Evolutionary conservation across 2,797 vertebrate genomes (phyloP), one percentile per base, ranked within the genome.

Genomic region (Podarcis siculus): DNA sequence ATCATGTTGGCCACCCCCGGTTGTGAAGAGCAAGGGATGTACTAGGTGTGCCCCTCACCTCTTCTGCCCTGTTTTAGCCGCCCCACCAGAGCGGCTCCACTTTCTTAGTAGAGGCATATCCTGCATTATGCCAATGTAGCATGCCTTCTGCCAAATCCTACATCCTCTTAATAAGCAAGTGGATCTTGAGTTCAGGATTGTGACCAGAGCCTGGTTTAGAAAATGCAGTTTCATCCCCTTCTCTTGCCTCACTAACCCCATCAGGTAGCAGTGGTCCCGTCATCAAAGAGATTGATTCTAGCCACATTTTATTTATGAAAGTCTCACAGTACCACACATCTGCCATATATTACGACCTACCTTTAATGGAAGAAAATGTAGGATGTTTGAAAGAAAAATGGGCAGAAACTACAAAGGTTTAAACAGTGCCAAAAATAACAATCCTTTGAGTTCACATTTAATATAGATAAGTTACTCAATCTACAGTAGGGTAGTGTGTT

Each of bases 381-480:
- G 90, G 91, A 39, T 86, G 91, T 61, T 6, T 32, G 79, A 92
- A 85, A 93, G 90, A 94, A 87, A 94, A 93, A 89, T 19, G 1
- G 78, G 67, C 66, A 92, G 91, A 85, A 69, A 81, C 37, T 15
- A 82, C 45, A 87, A 90, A 94, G 32, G 92, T 39, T 88, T 92
- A 93, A 91, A 92, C 83, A 69, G 77, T 90, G 86, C 86, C 89
- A 87, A 88, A 84, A 95, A 87, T 92, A 95, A 82, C 67, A 92
- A 85, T 92, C 88, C 85, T 91, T 90, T 85, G n/a, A 93, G 89
- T 88, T 86, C 79, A 89, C 5, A 3, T 92, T 96, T 93, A 97
- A 95, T 91, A 96, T 93, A 94, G 92, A 90, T 90, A 83, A 94
- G 84, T 93, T 91, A 88, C 78, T 95, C 85, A 71, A 91, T 95